Evolutionary conservation across 2,888 invertebrate genomes (phyloP).

Genomic region (Fabriciana adippe): DNA sequence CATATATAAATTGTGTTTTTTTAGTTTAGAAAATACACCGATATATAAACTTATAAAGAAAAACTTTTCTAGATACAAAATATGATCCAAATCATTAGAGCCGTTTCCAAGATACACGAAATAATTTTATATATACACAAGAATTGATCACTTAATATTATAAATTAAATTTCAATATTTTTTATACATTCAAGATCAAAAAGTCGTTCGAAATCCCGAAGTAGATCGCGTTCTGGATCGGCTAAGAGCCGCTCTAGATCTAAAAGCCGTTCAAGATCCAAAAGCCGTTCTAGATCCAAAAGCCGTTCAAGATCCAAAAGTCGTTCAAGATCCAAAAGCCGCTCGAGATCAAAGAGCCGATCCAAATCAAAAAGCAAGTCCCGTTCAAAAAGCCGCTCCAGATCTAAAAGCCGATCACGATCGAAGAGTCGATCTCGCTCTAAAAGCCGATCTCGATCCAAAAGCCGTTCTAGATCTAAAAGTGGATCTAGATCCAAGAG

Average conservation of each 20-base stretch:
- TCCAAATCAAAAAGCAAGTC: constrained; percentile 53
- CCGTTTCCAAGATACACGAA: too few relatives aligned
- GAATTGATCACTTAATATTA: too few relatives aligned
- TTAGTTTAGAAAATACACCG: too few relatives aligned
- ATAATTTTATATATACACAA: too few relatives aligned
- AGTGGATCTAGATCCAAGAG: constrained; percentile 62
- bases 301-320: constrained; percentile 62
- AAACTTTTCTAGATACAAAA: too few relatives aligned
- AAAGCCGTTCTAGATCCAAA: constrained; percentile 59
- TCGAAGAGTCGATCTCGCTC: constrained; percentile 53
- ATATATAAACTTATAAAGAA: too few relatives aligned
- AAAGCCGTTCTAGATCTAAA: constrained; percentile 55
- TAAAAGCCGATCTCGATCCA: constrained; percentile 57
- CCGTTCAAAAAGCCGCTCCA: constrained; percentile 58
- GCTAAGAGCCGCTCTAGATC: constrained; percentile 51
- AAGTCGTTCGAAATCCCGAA: constrained; percentile 69
- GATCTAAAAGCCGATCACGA: constrained; percentile 55
- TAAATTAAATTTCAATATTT: constrained; percentile 26
- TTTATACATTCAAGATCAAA: constrained; percentile 51
- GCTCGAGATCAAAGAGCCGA: constrained; percentile 61
- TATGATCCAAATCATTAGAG: too few relatives aligned
- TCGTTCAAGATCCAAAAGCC: constrained; percentile 56
- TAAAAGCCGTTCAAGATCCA: constrained; percentile 55
- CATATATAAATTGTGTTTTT: too few relatives aligned
- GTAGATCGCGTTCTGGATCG: constrained; percentile 60